These are phyloP conservation scores for Dysmachus trigonus DNA, from an alignment of 2,888 invertebrate species.

Conservation along the genomic window DNA sequence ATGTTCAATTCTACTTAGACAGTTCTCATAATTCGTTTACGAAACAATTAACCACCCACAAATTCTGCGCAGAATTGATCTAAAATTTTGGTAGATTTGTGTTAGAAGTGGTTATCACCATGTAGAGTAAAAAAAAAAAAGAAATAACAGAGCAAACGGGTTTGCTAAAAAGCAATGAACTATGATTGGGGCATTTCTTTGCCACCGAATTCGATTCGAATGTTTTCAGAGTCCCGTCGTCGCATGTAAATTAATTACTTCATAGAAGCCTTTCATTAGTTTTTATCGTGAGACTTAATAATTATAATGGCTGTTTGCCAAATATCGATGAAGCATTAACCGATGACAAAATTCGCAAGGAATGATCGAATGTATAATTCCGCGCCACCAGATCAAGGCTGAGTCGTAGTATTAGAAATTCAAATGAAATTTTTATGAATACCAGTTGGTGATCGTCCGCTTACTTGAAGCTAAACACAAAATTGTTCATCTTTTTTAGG, in stretches of 20 bases:
- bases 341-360: constrained; percentile 11
- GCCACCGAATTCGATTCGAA: background rate
- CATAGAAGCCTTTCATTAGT: background rate
- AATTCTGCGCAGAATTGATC: background rate
- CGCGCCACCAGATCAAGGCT: constrained; percentile 22
- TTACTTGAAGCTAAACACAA: background rate
- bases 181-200: constrained; percentile 3
- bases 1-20: background rate
- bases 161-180: constrained; percentile 25
- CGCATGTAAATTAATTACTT: background rate
- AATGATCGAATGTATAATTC: background rate
- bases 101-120: constrained; percentile 9
- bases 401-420: constrained; percentile 16
- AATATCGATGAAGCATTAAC: background rate
- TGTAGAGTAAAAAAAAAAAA: background rate
- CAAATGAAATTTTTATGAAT: constrained; percentile 31
- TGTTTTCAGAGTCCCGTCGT: background rate
- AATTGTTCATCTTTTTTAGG: background rate
- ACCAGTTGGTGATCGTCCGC: background rate
- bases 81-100: constrained; percentile 10
- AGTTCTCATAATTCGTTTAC: background rate
- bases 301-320: background rate
- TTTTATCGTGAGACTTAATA: background rate
- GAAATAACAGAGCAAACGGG: background rate
- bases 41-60: background rate